These are phyloP conservation scores for Calyptommatus sinebrachiatus DNA, from an alignment of 2,113 vertebrate species.

Conservation along the genomic window DNA sequence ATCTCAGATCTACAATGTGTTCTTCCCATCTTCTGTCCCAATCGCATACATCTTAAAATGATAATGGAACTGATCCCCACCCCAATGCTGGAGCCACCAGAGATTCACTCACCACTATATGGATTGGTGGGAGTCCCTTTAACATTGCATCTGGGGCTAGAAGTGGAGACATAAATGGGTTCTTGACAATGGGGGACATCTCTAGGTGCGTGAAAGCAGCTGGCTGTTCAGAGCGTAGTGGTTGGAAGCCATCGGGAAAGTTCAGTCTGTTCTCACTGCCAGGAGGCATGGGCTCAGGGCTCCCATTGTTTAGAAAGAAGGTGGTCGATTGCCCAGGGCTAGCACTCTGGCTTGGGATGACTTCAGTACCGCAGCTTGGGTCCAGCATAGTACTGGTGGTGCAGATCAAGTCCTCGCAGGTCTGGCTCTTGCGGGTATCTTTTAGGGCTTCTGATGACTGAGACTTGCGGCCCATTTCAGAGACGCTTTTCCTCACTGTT, in stretches of 20 bases:
- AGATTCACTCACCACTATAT: conserved; percentile 26
- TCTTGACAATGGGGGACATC: conserved; percentile 77
- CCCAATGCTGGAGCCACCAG: neutral
- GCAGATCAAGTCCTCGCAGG: conserved; percentile 70
- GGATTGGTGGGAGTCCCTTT: conserved; percentile 54
- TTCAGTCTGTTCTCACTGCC: neutral
- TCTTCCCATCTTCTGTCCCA: neutral
- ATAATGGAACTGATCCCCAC: no score
- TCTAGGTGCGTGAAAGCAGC: conserved; percentile 68
- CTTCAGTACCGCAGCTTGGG: neutral
- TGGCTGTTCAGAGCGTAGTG: conserved; percentile 73
- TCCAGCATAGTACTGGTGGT: conserved; percentile 9
- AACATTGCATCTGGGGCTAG: conserved; percentile 77
- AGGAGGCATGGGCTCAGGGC: neutral
- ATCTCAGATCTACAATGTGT: neutral
- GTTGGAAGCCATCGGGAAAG: conserved; percentile 83
- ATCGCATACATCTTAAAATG: no score
- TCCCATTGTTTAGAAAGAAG: neutral
- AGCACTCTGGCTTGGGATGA: conserved; percentile 29
- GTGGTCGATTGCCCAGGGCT: neutral
- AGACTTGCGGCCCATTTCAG: conserved; percentile 73
- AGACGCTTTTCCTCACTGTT: conserved; percentile 79
- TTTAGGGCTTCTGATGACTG: neutral
- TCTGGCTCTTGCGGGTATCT: conserved; percentile 78
- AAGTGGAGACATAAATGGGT: conserved; percentile 84